Evolutionary conservation across 2,888 invertebrate genomes (phyloP), one percentile per base, ranked within the genome.

Genomic region (Saturnia japonica): DNA sequence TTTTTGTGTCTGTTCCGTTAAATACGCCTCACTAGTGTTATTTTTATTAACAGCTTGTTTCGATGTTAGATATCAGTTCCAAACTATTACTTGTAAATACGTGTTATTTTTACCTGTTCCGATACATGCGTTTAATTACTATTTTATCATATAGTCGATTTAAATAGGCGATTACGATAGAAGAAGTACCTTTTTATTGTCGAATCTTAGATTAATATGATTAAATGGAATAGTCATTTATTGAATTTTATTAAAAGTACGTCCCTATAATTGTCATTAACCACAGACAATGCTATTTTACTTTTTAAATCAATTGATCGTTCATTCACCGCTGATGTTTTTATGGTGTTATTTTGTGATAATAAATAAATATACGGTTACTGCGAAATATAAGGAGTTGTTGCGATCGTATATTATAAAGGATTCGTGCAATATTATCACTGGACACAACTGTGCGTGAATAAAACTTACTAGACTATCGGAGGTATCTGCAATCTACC

Each of bases 251-350:
- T n/a, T n/a, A n/a, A n/a, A n/a, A n/a, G 6, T 22, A 68, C 77
- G 80, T 72, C 86, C 81, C 85, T 86, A 81, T 74, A 80, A 77
- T 84, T 88, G 85, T 88, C 86, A 86, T 76, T 80, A 78, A 74
- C 82, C 87, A 89, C 84, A 88, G 85, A 89, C 86, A 87, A 85
- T 72, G 76, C 70, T 74, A 78, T 78, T 76, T 83, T 79, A 78
- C 88, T 87, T 90, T 88, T 89, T 88, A 88, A 88, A 88, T 91
- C 90, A 91, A 85, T 89, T 89, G 92, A 92, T 93, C 92, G 92
- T 93, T 94, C 93, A 93, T 92, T 93, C 93, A 94, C 93, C 93
- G 92, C 93, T 90, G 91, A 90, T 92, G 91, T 93, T 93, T 93
- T 93, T 90, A 91, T 88, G 91, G 93, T 93, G 92, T 90, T 90